Evolutionary conservation across 2,888 invertebrate species (phyloP), one percentile per base, ranked within the genome.

Genomic region (Tipula lateralis): DNA sequence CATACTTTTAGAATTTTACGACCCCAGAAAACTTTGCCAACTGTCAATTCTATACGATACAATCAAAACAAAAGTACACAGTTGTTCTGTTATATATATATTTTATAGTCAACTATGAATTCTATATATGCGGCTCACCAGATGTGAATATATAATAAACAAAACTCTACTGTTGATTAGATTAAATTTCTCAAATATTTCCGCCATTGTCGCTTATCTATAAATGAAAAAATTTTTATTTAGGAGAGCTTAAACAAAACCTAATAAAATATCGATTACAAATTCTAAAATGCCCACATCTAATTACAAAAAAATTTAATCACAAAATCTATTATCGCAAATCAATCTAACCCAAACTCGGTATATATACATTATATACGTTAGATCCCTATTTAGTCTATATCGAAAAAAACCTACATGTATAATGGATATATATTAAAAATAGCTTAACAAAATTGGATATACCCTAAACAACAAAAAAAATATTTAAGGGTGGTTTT

Each of bases 381-480:
- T 9, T 24, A 66, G 66, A 66, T 66, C 66, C 66, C 66, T 66
- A 66, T 66, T 66, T 66, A 66, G 44, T 16, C 44, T 50, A 50
- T 50, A 44, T 16, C 2, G 0, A n/a, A 13, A 39, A 39, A 50
- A 66, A 66, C 66, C 66, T 19, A 66, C 66, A 66, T 24, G 19
- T 24, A 66, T 66, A 66, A 66, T 66, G 66, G 66, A 13, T 66
- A 66, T n/a, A n/a, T 66, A 66, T 66, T 66, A 66, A 66, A 66
- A 66, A 66, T 66, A 66, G 66, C 66, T 66, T 66, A 66, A 66
- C 66, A 66, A 66, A 66, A 66, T 66, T 66, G 66, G 66, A 66
- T 66, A 19, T 66, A 66, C 66, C 66, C 66, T 66, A 66, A 66
- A 66, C 19, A 66, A 66, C n/a, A 50, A 66, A 66, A 24, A 7